Conservation (phyloP, 1,140 invertebrate genomes). For the Geopemphigus sp. region DNA sequence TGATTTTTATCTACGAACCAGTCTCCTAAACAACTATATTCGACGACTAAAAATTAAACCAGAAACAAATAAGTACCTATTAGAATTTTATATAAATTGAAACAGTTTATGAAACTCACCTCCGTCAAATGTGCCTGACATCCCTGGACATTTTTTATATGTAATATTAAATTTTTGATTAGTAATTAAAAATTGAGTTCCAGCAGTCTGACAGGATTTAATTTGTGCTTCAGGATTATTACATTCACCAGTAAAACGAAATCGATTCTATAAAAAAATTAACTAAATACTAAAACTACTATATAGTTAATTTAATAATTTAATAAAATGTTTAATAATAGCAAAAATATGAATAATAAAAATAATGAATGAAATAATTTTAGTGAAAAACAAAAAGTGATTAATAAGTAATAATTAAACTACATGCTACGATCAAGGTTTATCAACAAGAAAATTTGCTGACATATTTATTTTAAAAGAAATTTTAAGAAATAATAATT, state of each 20-base stretch:
- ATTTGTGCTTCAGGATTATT: conserved; percentile 83
- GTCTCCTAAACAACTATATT: conserved; percentile 90
- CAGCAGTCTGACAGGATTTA: conserved; percentile 90
- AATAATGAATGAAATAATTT: too few species aligned
- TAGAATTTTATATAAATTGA: not conserved
- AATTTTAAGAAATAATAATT: too few species aligned
- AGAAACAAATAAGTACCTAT: conserved; percentile 44
- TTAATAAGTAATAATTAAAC: too few species aligned
- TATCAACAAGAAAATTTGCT: too few species aligned
- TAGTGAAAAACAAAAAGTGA: too few species aligned
- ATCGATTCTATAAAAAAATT: conserved; percentile 65
- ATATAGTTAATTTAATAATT: too few species aligned
- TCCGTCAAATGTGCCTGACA: conserved; percentile 83
- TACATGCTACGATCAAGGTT: too few species aligned
- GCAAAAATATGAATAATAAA: too few species aligned
- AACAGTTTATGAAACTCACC: conserved; percentile 58
- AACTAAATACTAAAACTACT: not conserved
- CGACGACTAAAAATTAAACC: conserved; percentile 66
- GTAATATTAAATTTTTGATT: conserved; percentile 97
- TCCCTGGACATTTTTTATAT: conserved; percentile 82
- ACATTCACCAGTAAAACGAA: conserved; percentile 88
- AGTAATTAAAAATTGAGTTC: conserved; percentile 91
- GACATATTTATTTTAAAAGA: too few species aligned
- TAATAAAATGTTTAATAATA: too few species aligned
- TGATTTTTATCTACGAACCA: conserved; percentile 96